Conservation (phyloP, 2,888 invertebrate species). For the Nephrotoma guestfalica region DNA sequence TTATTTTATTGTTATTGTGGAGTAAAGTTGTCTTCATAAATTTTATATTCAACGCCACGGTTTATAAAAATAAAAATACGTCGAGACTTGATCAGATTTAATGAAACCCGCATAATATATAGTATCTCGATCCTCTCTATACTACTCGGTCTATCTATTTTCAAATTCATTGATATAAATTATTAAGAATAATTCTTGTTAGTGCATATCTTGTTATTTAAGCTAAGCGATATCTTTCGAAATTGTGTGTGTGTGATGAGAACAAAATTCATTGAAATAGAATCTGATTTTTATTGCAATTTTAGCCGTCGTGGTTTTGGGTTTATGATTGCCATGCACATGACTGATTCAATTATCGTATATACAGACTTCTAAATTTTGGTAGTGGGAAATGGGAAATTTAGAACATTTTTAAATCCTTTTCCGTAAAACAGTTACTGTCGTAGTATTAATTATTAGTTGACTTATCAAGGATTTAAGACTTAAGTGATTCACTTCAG, state of each 20-base stretch:
- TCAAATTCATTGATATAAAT: neutral
- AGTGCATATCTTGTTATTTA: neutral
- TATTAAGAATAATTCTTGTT: neutral
- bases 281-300: too few relatives aligned
- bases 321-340: too few relatives aligned
- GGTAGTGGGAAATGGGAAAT: too few relatives aligned
- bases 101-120: neutral
- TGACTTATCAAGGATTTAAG: too few relatives aligned
- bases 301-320: too few relatives aligned
- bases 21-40: neutral
- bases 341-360: too few relatives aligned
- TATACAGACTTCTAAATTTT: too few relatives aligned
- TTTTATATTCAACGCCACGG: neutral
- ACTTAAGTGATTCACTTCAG: too few relatives aligned
- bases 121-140: neutral
- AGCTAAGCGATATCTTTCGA: neutral
- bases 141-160: neutral
- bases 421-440: too few relatives aligned
- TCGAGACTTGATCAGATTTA: neutral
- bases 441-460: too few relatives aligned
- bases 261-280: neutral
- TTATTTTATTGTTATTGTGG: neutral
- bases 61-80: neutral
- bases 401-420: too few relatives aligned
- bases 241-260: neutral